These are phyloP conservation scores for Catocala fraxini DNA, from an alignment of 2,888 invertebrate species.

Conservation along the genomic window DNA sequence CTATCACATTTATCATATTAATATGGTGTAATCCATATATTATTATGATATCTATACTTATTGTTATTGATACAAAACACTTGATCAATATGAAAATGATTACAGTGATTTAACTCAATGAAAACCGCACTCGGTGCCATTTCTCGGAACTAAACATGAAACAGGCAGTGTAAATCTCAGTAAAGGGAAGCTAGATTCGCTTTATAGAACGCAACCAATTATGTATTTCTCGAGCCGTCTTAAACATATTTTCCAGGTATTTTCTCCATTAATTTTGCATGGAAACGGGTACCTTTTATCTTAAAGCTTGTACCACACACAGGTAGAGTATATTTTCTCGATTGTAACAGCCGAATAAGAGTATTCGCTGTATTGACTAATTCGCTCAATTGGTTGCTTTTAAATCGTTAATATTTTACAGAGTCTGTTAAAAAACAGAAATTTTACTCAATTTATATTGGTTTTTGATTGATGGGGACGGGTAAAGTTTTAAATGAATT, in stretches of 20 bases:
- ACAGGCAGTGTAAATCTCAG: conserved; percentile 23
- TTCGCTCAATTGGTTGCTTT: conserved; percentile 35
- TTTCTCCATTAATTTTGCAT: conserved; percentile 56
- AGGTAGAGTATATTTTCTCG: conserved; percentile 22
- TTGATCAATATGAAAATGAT: not conserved
- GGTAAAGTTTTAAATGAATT: conserved; percentile 78
- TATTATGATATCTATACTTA: no score
- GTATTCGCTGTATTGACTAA: conserved; percentile 14
- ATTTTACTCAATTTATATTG: conserved; percentile 79
- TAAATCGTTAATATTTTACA: conserved; percentile 48
- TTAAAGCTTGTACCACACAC: conserved; percentile 11
- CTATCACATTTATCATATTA: no score
- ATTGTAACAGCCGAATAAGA: conserved; percentile 28
- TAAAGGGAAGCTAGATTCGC: conserved; percentile 18
- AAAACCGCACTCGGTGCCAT: conserved; percentile 4
- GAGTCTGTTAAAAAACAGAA: conserved; percentile 60
- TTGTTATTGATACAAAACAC: not conserved
- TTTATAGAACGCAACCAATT: conserved; percentile 44
- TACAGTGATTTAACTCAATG: not conserved
- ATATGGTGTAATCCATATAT: no score
- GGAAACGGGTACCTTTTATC: conserved; percentile 19
- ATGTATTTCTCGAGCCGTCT: conserved; percentile 27
- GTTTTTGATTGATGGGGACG: conserved; percentile 80
- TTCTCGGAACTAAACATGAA: conserved; percentile 14
- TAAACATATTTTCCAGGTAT: conserved; percentile 40